A percentile compares a stretch with the other conserved stretches of the same genome.
These are phyloP conservation scores for Muricea muricata DNA, from an alignment of 92 coral and sea anemone genomes.

Conservation along the genomic window DNA sequence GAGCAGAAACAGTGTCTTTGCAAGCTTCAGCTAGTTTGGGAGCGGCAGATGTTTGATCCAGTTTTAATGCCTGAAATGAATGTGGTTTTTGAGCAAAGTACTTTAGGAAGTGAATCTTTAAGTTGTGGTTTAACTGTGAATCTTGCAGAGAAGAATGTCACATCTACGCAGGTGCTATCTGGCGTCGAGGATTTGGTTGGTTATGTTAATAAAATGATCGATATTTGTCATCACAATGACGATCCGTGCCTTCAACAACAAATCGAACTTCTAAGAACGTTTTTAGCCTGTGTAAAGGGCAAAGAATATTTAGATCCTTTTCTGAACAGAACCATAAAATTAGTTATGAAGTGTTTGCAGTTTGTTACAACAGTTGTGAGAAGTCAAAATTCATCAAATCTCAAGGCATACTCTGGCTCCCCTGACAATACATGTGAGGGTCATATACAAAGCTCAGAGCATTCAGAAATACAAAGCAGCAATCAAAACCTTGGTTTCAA, in stretches of 20 bases:
- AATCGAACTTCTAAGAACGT: conserved; percentile 13
- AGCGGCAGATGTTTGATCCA: conserved; percentile 71
- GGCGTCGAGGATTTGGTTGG: neutral
- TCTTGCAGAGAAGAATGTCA: neutral
- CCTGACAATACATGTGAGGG: no score
- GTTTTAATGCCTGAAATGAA: conserved; percentile 56
- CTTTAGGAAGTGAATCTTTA: neutral
- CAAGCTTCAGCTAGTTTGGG: conserved; percentile 70
- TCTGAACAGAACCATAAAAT: conserved; percentile 16
- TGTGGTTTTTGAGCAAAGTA: neutral
- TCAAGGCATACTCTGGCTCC: no score
- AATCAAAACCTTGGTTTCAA: neutral
- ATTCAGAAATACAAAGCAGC: neutral
- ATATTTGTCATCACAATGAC: neutral
- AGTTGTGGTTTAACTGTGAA: no score
- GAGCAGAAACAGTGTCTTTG: conserved; percentile 80
- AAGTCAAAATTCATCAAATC: neutral
- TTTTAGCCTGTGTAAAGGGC: neutral
- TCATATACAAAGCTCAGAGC: no score
- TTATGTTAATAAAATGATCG: neutral
- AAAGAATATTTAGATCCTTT: neutral
- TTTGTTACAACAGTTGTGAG: neutral
- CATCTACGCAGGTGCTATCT: no score
- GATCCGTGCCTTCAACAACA: conserved; percentile 3
- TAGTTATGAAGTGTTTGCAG: conserved; percentile 11